A percentile compares a stretch with the other conserved stretches of the same genome.
These are phyloP conservation scores for Magallana nippona DNA, from an alignment of 2,888 invertebrate genomes.

Conservation along the genomic window DNA sequence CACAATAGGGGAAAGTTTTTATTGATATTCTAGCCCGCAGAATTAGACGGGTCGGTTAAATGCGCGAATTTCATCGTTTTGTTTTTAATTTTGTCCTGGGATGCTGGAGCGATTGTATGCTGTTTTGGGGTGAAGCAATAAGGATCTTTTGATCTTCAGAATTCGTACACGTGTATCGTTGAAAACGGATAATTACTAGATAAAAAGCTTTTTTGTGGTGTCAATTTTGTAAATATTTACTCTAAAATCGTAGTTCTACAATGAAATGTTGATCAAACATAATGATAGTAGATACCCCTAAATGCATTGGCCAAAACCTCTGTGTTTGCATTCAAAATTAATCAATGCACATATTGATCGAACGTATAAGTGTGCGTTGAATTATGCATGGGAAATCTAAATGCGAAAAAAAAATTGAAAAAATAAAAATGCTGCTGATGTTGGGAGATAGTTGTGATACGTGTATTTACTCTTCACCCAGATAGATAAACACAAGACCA, in stretches of 20 bases:
- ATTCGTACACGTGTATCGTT: too few species aligned
- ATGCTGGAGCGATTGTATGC: background rate
- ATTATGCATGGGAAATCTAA: background rate
- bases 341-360: background rate
- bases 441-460: too few species aligned
- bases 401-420: background rate
- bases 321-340: background rate
- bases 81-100: background rate
- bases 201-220: background rate
- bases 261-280: too few species aligned
- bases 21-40: slow-evolving; percentile 19
- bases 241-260: background rate
- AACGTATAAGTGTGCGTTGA: background rate
- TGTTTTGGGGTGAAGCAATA: background rate
- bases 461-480: too few species aligned
- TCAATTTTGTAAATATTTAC: slow-evolving; percentile 12
- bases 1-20: slow-evolving; percentile 27
- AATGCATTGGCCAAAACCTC: background rate
- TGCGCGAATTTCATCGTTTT: slow-evolving; percentile 1
- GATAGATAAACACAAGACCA: too few species aligned
- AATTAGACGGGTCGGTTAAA: background rate
- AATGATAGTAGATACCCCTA: background rate
- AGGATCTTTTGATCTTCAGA: background rate
- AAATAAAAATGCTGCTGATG: too few species aligned
- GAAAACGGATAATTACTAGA: slow-evolving; percentile 2